These are phyloP conservation scores for Molorchus minor DNA, from an alignment of 2,888 invertebrate species.

Conservation along the genomic window DNA sequence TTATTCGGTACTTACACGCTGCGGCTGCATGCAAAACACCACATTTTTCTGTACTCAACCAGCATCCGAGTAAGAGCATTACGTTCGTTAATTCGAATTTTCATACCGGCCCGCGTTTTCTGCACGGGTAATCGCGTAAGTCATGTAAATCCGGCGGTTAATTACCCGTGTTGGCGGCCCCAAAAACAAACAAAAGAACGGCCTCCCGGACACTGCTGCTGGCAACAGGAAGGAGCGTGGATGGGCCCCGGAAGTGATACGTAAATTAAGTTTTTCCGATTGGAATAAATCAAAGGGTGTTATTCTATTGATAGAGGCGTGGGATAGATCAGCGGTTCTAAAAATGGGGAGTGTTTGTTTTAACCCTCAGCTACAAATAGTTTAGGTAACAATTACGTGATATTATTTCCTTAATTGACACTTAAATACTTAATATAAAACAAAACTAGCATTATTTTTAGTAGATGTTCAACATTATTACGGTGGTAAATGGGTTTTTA, in stretches of 20 bases:
- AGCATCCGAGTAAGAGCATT: background rate
- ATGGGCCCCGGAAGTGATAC: slow-evolving; percentile 40
- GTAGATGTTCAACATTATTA: no score
- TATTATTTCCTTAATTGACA: no score
- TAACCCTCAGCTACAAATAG: no score
- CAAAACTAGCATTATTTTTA: no score
- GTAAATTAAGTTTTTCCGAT: slow-evolving; percentile 47
- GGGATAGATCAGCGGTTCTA: no score
- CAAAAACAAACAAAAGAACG: slow-evolving; percentile 25
- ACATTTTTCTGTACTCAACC: background rate
- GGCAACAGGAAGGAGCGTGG: slow-evolving; percentile 35
- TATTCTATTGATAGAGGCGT: background rate
- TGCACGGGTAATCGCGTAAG: slow-evolving; percentile 59
- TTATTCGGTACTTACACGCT: no score
- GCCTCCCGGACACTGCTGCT: slow-evolving; percentile 24
- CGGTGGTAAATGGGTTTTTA: no score
- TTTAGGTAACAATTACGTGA: no score
- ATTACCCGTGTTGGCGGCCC: slow-evolving; percentile 51
- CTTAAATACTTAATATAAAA: no score
- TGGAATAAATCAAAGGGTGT: slow-evolving; percentile 17
- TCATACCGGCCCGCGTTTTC: slow-evolving; percentile 57
- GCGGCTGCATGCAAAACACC: background rate
- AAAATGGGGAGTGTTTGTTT: no score
- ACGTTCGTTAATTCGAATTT: slow-evolving; percentile 56
- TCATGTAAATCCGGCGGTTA: slow-evolving; percentile 60